Percentiles rank a stretch among this genome's conserved stretches.
Conservation (phyloP, 1,140 invertebrate species). For the Hyphantria cunea region DNA sequence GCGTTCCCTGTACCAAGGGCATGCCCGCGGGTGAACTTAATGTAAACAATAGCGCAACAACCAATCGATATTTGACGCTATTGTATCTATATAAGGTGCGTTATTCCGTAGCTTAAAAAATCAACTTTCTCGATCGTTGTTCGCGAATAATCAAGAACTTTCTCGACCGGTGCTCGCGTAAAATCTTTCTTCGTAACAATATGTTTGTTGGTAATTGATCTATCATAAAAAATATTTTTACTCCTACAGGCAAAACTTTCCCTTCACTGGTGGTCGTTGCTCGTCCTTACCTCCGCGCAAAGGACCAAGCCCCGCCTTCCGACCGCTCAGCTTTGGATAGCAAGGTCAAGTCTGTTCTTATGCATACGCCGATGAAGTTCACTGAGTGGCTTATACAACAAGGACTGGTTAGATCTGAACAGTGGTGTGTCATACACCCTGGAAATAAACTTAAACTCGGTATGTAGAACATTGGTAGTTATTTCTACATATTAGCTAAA, state of each 20-base stretch:
- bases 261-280: slow-evolving; percentile 92
- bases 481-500: no score
- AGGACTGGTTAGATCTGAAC: slow-evolving; percentile 89
- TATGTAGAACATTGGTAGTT: slow-evolving; percentile 41
- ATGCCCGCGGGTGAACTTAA: no score
- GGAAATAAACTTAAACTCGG: slow-evolving; percentile 87
- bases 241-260: slow-evolving; percentile 86
- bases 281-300: slow-evolving; percentile 87
- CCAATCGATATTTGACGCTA: no score
- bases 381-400: slow-evolving; percentile 95
- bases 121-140: no score
- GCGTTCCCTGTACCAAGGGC: no score
- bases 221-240: not conserved
- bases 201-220: no score
- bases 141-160: no score
- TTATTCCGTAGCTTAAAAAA: no score
- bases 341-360: slow-evolving; percentile 90
- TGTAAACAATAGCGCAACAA: no score
- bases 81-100: no score
- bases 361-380: slow-evolving; percentile 90
- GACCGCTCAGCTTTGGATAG: slow-evolving; percentile 84
- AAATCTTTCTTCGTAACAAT: no score
- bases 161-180: no score
- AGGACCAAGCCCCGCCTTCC: slow-evolving; percentile 81
- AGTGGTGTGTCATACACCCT: slow-evolving; percentile 86